Evolutionary conservation across 1,140 invertebrate genomes (phyloP), one percentile per base, ranked within the genome.

Genomic region (Conus ventricosus): DNA sequence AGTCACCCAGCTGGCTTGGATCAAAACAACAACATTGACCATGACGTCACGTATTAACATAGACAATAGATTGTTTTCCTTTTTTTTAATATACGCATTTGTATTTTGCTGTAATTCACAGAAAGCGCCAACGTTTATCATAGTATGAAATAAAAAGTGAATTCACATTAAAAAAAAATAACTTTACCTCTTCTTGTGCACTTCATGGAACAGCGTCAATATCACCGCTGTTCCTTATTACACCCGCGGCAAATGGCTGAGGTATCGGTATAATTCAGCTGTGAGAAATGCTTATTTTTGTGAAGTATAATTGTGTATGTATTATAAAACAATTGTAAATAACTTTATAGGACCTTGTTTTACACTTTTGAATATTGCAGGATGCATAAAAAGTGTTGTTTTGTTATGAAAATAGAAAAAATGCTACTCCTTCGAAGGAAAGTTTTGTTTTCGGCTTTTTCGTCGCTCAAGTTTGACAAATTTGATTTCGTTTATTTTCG

Each of bases 281-380:
- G 67, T 85, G 15, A 75, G 23, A 85, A 85, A 85, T 67, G 25
- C 39, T 85, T 71, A 85, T 85, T 85, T 85, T 75, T 25, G 11
- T 71, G 3, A 39, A 53, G 75, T 75, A 85, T 53, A 15, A n/a
- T 23, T 39, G 39, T 71, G 51, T 27, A 39, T 51, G 51, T 23
- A 23, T 51, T 10, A 51, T 75, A 11, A 85, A 85, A 85, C 84
- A 75, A 20, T 75, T 23, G 63, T 75, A 27, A 75, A 17, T 75
- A 71, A 53, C 39, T 75, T 75, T 39, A 5, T 23, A 75, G 15
- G 23, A 20, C 54, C 51, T 85, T 87, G 75, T 87, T 87, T 87
- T 80, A 87, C 86, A 87, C 86, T 87, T 87, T 87, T 87, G 27
- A 54, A n/a, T 54, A 87, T 39, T 80, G 20, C 7, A 20, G 67